Percentiles rank a stretch among this genome's conserved stretches.
These are phyloP conservation scores for Strigamia crassipes DNA, from an alignment of 2,888 invertebrate genomes.

Conservation along the genomic window DNA sequence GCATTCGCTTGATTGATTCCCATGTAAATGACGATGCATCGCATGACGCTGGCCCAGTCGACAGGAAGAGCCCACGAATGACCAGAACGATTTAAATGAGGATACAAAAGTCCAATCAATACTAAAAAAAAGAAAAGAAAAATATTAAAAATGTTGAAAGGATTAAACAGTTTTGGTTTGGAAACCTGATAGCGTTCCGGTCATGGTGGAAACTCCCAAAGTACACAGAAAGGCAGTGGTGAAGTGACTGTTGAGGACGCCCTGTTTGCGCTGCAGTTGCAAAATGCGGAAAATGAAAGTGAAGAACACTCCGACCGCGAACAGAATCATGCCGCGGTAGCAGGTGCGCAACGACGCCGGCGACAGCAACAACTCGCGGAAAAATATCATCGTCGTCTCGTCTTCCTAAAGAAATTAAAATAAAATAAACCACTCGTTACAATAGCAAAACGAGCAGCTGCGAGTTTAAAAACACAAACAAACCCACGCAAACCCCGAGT, in stretches of 20 bases:
- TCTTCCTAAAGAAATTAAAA: too few relatives aligned
- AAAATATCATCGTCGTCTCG: not conserved
- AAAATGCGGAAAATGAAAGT: slow-evolving; percentile 59
- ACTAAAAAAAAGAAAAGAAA: slow-evolving; percentile 54
- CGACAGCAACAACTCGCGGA: not conserved
- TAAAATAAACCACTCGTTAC: not conserved
- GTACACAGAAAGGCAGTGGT: not conserved
- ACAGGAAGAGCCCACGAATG: slow-evolving; percentile 56
- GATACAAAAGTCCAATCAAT: slow-evolving; percentile 59
- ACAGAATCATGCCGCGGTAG: slow-evolving; percentile 53
- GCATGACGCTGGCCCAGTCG: slow-evolving; percentile 62
- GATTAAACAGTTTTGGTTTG: not conserved
- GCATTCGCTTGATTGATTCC: slow-evolving; percentile 62
- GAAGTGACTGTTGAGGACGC: slow-evolving; percentile 54
- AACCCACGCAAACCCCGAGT: too few relatives aligned
- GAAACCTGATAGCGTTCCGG: not conserved
- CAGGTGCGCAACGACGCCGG: not conserved
- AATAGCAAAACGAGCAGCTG: too few relatives aligned
- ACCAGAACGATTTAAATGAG: slow-evolving; percentile 58
- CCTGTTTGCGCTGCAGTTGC: slow-evolving; percentile 57
- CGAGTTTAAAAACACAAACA: too few relatives aligned
- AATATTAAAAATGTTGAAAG: not conserved
- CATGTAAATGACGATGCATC: slow-evolving; percentile 61
- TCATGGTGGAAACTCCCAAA: not conserved
- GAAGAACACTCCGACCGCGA: slow-evolving; percentile 59